Conservation (phyloP, 1,140 invertebrate species). For the Dendrolimus punctatus region DNA sequence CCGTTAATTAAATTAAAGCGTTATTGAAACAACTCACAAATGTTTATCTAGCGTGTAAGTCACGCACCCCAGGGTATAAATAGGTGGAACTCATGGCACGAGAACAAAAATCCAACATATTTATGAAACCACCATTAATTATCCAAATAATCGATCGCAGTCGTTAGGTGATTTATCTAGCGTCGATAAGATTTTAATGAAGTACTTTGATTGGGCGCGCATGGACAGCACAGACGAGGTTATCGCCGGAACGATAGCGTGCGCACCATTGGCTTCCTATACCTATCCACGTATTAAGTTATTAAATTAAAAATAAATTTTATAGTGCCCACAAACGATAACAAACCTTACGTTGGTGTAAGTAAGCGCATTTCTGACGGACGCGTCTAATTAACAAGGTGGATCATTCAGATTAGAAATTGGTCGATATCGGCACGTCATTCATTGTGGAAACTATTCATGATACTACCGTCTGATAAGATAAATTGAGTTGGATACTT, state of each 20-base stretch:
- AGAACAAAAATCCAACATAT: constrained; percentile 53
- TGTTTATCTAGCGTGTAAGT: too few species aligned
- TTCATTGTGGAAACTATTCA: constrained; percentile 68
- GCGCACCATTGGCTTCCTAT: constrained; percentile 57
- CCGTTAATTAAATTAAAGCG: too few species aligned
- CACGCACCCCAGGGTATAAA: too few species aligned
- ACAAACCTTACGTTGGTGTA: constrained; percentile 24
- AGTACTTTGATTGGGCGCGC: constrained; percentile 68
- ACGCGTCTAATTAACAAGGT: constrained; percentile 54
- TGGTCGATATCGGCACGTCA: constrained; percentile 66
- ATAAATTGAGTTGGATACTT: constrained; percentile 58
- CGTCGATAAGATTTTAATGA: constrained; percentile 70
- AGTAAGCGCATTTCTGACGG: constrained; percentile 22
- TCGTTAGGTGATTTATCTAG: constrained; percentile 68
- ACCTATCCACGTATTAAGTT: constrained; percentile 64
- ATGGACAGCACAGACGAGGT: constrained; percentile 41
- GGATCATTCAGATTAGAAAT: constrained; percentile 69
- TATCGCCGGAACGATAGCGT: constrained; percentile 52
- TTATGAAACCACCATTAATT: constrained; percentile 62
- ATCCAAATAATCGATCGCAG: constrained; percentile 67
- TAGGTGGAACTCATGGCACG: constrained; percentile 8
- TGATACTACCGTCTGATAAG: constrained; percentile 64
- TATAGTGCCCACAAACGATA: constrained; percentile 18
- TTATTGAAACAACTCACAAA: too few species aligned
- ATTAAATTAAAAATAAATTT: constrained; percentile 70